phyloP scores from a whole-genome alignment of 2,797 vertebrate genomes.

The Micrastur ruficollis region DNA sequence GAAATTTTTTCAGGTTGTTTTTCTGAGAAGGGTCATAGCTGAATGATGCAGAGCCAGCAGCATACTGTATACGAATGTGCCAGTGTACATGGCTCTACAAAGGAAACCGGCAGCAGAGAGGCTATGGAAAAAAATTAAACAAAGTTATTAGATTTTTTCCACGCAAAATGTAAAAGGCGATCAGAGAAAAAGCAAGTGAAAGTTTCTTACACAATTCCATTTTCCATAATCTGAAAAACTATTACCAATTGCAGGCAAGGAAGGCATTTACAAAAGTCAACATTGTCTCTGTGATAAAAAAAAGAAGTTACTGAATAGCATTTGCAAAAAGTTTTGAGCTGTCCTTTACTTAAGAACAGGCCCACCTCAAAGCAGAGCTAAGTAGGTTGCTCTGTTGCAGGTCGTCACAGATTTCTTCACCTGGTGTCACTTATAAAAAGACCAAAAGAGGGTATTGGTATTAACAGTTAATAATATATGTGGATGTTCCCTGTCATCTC shows the following conservation, averaged over 20 bases:
- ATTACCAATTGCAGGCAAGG: neutral
- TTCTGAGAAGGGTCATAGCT: neutral
- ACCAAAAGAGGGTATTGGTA: neutral
- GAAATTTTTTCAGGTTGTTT: neutral
- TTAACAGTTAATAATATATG: conserved; percentile 15
- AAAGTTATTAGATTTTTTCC: neutral
- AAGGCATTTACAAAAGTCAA: neutral
- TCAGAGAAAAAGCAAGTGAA: neutral
- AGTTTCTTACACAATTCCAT: neutral
- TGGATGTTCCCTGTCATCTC: conserved; percentile 19
- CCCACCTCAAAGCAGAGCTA: conserved; percentile 44
- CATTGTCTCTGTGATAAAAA: neutral
- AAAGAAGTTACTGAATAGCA: neutral
- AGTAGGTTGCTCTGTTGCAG: conserved; percentile 58
- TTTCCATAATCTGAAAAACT: neutral
- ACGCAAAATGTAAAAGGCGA: neutral
- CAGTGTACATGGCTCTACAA: neutral
- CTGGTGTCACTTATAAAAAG: conserved; percentile 1
- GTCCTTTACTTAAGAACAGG: neutral
- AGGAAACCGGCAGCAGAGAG: neutral
- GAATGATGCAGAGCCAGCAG: neutral
- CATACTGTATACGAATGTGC: neutral
- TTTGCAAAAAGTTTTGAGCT: neutral
- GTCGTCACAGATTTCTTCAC: conserved; percentile 23
- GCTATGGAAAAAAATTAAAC: neutral